Conservation (phyloP, 2,797 vertebrate genomes). For the Clarias fuscus region DNA sequence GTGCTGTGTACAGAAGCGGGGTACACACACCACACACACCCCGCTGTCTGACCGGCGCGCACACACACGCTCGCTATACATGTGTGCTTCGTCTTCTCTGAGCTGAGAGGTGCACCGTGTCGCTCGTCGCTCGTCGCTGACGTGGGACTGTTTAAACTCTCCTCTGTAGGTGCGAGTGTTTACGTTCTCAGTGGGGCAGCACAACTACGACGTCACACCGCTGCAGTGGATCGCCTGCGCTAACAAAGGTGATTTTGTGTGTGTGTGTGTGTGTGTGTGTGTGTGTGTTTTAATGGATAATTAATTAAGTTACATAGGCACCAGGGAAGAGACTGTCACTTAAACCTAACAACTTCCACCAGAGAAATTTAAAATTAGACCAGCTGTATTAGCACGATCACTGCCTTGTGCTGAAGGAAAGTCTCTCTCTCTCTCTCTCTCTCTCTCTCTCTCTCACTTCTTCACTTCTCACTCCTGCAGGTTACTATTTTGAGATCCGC, state of each 20-base stretch:
- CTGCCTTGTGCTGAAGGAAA: constrained; percentile 5
- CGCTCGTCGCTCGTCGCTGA: not conserved
- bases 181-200: constrained; percentile 97
- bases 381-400: not conserved
- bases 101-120: constrained; percentile 19
- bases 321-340: not conserved
- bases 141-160: not conserved
- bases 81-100: not conserved
- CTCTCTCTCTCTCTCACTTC: constrained; percentile 32
- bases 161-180: constrained; percentile 89
- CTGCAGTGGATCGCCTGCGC: constrained; percentile 98
- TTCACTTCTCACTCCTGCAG: constrained; percentile 67
- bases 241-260: constrained; percentile 87
- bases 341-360: not conserved
- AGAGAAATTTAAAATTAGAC: constrained; percentile 16
- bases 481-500: constrained; percentile 99
- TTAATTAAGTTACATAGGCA: not conserved
- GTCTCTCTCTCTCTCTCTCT: constrained; percentile 41
- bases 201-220: constrained; percentile 97
- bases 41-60: not conserved
- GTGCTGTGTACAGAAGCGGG: not conserved
- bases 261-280: constrained; percentile 65
- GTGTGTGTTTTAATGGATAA: constrained; percentile 1
- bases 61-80: not conserved
- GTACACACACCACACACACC: not conserved